phyloP scores from a whole-genome alignment of 1,140 invertebrate genomes.

The Brachionus rotundiformis region DNA sequence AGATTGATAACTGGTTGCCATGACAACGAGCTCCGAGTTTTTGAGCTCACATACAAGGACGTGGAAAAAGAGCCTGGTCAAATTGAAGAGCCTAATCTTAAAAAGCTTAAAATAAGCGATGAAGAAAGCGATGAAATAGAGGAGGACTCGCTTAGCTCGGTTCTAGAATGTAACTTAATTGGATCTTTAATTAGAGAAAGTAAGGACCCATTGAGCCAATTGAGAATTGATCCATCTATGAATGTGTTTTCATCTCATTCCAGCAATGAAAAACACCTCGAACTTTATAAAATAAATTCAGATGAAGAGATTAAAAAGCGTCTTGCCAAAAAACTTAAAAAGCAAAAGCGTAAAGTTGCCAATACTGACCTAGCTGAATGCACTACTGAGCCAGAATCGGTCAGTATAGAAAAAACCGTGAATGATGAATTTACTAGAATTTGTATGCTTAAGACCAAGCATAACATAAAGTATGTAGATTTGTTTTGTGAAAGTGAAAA shows the following conservation, averaged over 20 bases:
- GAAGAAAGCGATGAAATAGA: constrained; percentile 51
- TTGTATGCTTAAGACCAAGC: constrained; percentile 67
- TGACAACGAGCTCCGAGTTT: constrained; percentile 81
- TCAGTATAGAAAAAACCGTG: constrained; percentile 56
- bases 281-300: constrained; percentile 78
- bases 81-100: constrained; percentile 2
- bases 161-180: constrained; percentile 57
- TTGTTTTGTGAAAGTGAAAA: constrained; percentile 66
- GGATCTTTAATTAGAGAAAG: constrained; percentile 70
- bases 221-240: constrained; percentile 66
- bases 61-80: background rate
- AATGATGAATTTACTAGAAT: constrained; percentile 76
- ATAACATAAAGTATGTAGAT: constrained; percentile 35
- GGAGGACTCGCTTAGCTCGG: constrained; percentile 10
- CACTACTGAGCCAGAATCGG: constrained; percentile 52
- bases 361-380: constrained; percentile 51
- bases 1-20: constrained; percentile 82
- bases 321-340: constrained; percentile 76
- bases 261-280: constrained; percentile 77
- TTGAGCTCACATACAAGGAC: constrained; percentile 65
- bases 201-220: constrained; percentile 69
- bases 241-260: constrained; percentile 76
- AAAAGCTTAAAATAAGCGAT: constrained; percentile 52
- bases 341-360: constrained; percentile 62
- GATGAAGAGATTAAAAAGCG: constrained; percentile 73